Base-by-base conservation (phyloP, 2,888 invertebrate species). In the Adela reaumurella region DNA sequence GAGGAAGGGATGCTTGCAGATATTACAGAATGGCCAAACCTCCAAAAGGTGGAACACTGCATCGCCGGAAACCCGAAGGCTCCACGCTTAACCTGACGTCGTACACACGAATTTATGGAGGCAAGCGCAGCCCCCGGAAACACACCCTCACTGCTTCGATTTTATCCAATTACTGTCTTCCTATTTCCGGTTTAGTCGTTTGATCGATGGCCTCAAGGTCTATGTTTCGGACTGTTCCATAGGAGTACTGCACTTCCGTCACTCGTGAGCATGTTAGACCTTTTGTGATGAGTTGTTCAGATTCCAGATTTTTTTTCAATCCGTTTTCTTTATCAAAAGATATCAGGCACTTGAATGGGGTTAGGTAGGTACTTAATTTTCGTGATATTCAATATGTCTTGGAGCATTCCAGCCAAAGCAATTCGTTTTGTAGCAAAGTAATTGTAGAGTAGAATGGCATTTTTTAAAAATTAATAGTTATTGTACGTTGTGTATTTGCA, bases 1-100 rank as follows among this genome's bases (percentile, higher is more conserved):
- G 35, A 14, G 14, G n/a, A 35, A 35, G 35, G 3, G 35, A 35
- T 14, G n/a, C 14, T 14, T 8, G 14, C 35, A 8, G 35, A 14
- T 8, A 14, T 3, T 35, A 3, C 3, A 14, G 8, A 14, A 11
- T 35, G 35, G 14, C 35, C 35, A 35, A 35, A 35, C 3, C 35
- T 8, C 54, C 54, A 56, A 24, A 54, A 57, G 3, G 46, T 28
- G 3, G 55, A 53, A 18, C 55, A 56, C 18, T 55, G 55, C 20
- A 17, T 43, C 11, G 19, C 43, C 3, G 43, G 17, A 17, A 43
- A 43, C 5, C 5, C 19, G 43, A 18, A 43, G 17, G 17, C 18
- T 43, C 17, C 43, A 43, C 43, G 43, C 18, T 43, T 14, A 6
- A 17, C 43, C 18, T 17, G 4, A 19, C 4, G 3, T 14, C 43